Base-by-base conservation (phyloP, 2,113 vertebrate genomes). In the Psittacus erithacus region DNA sequence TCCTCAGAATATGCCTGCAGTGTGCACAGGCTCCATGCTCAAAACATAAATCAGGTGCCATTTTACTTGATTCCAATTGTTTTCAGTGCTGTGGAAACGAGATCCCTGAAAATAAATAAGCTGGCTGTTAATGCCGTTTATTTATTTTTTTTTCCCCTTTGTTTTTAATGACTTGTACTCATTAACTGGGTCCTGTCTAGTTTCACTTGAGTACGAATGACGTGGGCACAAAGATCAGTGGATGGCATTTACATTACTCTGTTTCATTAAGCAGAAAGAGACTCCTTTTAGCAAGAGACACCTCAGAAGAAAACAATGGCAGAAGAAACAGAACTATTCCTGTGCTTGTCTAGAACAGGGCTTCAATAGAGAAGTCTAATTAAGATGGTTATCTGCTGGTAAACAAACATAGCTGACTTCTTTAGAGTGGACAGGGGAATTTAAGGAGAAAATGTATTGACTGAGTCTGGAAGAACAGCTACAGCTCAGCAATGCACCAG, bases 341-440 rank as follows among this genome's bases (percentile, higher is more conserved):
- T 96, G n/a, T 47, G 63, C 78, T 69, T 7, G 11, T 33, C 12
- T 35, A 96, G 92, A 97, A 64, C 76, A 82, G 49, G 43, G 50
- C 41, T 94, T 92, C 92, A 81, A 93, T 96, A 90, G 74, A 96
- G 87, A 93, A 84, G 83, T 94, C 95, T 96, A 98, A 98, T 97
- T 97, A 97, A 97, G 95, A 97, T 96, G 60, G 88, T 96, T 96
- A 97, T 98, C 95, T 97, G 69, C 43, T 94, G 62, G 82, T 91
- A 97, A 96, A 96, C 97, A 97, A 95, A 97, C 96, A 93, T 47
- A 90, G 82, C 83, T 85, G 95, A 88, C 79, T 95, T 74, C 73
- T 88, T 68, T 85, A 82, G 46, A 71, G 82, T 79, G 87, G 93
- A n/a, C 3, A 15, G 28, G 47, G 44, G 65, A 86, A 95, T 79